These are phyloP conservation scores for Danaus melanippus DNA, from an alignment of 1,140 invertebrate species.

Conservation along the genomic window DNA sequence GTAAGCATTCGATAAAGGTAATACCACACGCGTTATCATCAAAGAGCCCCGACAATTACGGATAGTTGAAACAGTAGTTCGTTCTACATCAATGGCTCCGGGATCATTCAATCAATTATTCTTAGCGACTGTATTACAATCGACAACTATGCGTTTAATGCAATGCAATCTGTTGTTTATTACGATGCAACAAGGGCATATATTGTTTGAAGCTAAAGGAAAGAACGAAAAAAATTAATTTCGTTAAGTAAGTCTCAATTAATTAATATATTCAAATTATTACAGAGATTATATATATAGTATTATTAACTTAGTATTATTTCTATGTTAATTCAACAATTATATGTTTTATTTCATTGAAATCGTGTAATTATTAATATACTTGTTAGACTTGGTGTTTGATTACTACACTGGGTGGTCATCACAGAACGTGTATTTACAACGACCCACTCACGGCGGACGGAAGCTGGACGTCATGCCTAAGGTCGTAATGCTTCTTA, in stretches of 20 bases:
- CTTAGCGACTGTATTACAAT: conserved; percentile 28
- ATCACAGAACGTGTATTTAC: conserved; percentile 32
- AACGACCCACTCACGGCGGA: conserved; percentile 25
- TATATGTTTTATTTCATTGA: too few species aligned
- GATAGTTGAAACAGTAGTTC: conserved; percentile 41
- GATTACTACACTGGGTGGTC: conserved; percentile 55
- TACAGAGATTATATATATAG: too few species aligned
- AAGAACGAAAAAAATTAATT: too few species aligned
- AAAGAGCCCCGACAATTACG: conserved; percentile 43
- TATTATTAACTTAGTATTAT: too few species aligned
- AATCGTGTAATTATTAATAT: too few species aligned
- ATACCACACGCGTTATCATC: conserved; percentile 34
- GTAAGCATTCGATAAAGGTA: conserved; percentile 14
- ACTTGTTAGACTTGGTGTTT: conserved; percentile 47
- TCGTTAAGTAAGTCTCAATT: too few species aligned
- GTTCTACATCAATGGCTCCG: conserved; percentile 43
- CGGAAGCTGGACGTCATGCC: background rate
- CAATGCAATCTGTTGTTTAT: conserved; percentile 18
- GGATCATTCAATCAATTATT: conserved; percentile 45
- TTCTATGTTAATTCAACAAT: too few species aligned
- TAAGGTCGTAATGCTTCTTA: conserved; percentile 3
- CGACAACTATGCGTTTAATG: conserved; percentile 8
- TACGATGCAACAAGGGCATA: background rate
- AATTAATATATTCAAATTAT: too few species aligned
- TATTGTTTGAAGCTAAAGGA: conserved; percentile 5